Conservation (phyloP, 2,888 invertebrate genomes). For the Rotaria magnacalcarata region DNA sequence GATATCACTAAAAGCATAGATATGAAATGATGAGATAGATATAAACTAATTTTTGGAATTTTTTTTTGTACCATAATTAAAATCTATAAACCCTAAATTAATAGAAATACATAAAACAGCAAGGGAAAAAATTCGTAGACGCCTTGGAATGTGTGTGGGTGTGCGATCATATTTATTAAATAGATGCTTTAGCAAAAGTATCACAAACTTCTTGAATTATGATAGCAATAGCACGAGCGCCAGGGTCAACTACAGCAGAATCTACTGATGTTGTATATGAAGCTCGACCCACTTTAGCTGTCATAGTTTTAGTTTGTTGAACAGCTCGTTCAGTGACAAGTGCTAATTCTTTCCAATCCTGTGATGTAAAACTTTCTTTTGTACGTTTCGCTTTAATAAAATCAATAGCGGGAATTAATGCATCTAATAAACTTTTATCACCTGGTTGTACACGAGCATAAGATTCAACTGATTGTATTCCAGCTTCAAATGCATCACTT, state of each 20-base stretch:
- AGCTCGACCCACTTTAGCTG: conserved; percentile 69
- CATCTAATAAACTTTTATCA: conserved; percentile 38
- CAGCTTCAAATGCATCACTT: conserved; percentile 36
- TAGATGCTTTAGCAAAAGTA: conserved; percentile 13
- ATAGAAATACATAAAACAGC: background rate
- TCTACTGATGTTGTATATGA: conserved; percentile 65
- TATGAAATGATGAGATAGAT: too few relatives aligned
- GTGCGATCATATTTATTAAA: background rate
- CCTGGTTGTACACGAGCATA: conserved; percentile 39
- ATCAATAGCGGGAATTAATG: background rate
- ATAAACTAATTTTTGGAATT: too few relatives aligned
- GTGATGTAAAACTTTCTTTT: background rate
- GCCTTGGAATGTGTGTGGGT: background rate
- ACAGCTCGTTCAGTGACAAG: conserved; percentile 54
- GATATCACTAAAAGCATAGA: too few relatives aligned
- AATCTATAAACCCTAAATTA: background rate
- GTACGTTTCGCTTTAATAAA: background rate
- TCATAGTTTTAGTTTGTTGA: conserved; percentile 57
- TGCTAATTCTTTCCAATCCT: conserved; percentile 39
- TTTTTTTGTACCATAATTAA: background rate
- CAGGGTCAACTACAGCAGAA: conserved; percentile 66
- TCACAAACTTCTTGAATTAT: conserved; percentile 65
- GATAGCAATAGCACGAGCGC: conserved; percentile 67
- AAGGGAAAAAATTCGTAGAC: background rate
- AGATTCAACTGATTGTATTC: conserved; percentile 41